Evolutionary conservation across 2,113 vertebrate species (phyloP), one percentile per base, ranked within the genome.

Genomic region (Platycercus adscitus): DNA sequence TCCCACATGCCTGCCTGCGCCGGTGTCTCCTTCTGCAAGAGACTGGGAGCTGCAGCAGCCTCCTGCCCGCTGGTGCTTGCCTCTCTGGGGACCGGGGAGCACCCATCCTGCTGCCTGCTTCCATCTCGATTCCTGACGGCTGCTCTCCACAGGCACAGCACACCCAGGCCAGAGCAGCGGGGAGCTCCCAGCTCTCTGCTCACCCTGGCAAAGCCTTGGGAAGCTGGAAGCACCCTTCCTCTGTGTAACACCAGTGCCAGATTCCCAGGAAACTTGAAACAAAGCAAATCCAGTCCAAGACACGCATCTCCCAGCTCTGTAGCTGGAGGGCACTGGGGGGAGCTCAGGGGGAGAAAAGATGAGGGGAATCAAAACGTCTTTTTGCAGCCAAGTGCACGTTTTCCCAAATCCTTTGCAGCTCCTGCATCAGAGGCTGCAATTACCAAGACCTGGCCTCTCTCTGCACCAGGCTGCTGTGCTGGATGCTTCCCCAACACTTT

Each of bases 211-310:
- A 69, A 91, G 43, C 86, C 83, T 95, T 55, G 78, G 68, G 87
- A 95, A 93, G 90, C 56, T 81, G 88, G 43, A 75, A 72, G 87
- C 66, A 86, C 64, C 44, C 70, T 93, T 97, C 75, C 53, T 91
- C 73, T 63, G 81, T 73, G 28, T 75, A 60, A 72, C 13, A 2
- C 41, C 76, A 49, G 23, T 78, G 96, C 96, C 96, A 95, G 89
- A 81, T 97, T 97, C 97, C 96, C 97, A 97, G 90, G 83, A 80
- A 95, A 94, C 90, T 71, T 89, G 88, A 88, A 97, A 94, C 56
- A 70, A 86, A 80, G 76, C 66, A 72, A 87, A 91, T 33, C 78
- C 23, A 66, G 56, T 84, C 91, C 88, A 83, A 96, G 84, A 75
- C 81, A 70, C 3, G 6, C 61, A 89, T 90, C 84, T 92, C 46